Conservation (phyloP, 2,113 vertebrate genomes). For the Mobula hypostoma region DNA sequence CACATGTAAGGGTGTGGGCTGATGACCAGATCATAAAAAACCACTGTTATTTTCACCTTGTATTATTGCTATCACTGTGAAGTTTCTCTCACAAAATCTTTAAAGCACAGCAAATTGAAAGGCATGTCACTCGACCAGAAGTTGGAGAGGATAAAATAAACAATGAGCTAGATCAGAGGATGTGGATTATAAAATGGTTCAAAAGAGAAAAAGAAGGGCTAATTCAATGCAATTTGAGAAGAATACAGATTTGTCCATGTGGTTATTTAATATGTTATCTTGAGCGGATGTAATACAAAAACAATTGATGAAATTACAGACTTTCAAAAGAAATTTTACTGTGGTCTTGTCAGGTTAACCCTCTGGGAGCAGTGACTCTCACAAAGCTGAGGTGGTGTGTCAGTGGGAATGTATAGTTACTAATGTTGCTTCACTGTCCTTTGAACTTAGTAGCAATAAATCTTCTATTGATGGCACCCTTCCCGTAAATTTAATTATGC, state of each 20-base stretch:
- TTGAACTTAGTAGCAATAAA: constrained; percentile 55
- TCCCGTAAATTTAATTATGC: constrained; percentile 71
- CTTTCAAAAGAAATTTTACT: not conserved
- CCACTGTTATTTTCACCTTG: not conserved
- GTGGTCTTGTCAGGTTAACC: constrained; percentile 15
- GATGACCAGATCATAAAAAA: not conserved
- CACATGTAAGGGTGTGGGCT: not conserved
- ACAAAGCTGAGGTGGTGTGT: not conserved
- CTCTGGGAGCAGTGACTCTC: constrained; percentile 10
- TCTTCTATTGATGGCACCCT: constrained; percentile 58
- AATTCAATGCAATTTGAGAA: not conserved
- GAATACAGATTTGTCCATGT: not conserved
- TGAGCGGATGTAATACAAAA: not conserved
- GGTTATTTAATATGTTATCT: not conserved
- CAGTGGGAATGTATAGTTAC: constrained; percentile 25
- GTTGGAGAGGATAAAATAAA: not conserved
- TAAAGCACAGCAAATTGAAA: not conserved
- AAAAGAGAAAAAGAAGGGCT: not conserved
- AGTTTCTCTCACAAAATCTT: not conserved
- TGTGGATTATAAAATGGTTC: no score
- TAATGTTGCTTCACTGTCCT: constrained; percentile 49
- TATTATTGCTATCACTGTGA: not conserved
- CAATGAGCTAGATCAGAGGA: not conserved
- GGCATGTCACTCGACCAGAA: not conserved
- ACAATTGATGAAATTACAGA: constrained; percentile 18